Conservation (phyloP, 2,113 vertebrate genomes). For the Platichthys flesus region DNA sequence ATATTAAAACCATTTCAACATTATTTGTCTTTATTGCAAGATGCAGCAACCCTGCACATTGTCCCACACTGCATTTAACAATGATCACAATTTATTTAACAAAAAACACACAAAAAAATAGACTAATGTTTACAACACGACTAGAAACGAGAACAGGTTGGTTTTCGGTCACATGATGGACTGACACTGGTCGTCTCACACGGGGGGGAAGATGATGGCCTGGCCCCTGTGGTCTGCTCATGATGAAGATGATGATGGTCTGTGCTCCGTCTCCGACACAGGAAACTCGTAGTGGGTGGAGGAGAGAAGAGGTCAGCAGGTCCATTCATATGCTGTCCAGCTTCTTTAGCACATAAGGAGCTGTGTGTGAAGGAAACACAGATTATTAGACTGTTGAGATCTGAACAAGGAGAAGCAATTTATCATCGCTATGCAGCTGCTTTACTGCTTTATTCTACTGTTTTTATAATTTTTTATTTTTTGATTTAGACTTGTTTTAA, state of each 20-base stretch:
- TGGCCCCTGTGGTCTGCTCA: slow-evolving; percentile 5
- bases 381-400: neutral
- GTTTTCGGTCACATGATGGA: slow-evolving; percentile 30
- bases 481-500: too few relatives aligned
- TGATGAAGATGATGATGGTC: slow-evolving; percentile 32
- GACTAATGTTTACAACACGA: slow-evolving; percentile 3
- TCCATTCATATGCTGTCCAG: slow-evolving; percentile 91
- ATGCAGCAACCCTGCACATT: neutral
- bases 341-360: slow-evolving; percentile 94
- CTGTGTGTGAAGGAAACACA: slow-evolving; percentile 74
- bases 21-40: slow-evolving; percentile 20
- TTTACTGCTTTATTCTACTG: too few relatives aligned
- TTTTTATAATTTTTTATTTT: too few relatives aligned
- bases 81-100: slow-evolving; percentile 22
- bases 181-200: slow-evolving; percentile 7
- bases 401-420: neutral
- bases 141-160: neutral
- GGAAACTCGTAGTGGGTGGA: slow-evolving; percentile 41
- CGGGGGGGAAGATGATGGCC: neutral
- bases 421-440: neutral
- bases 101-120: slow-evolving; percentile 8
- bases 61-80: slow-evolving; percentile 10
- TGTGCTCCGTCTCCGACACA: neutral
- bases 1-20: slow-evolving; percentile 23
- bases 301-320: neutral